Evolutionary conservation across 2,888 invertebrate genomes (phyloP).

Genomic region (Fragum fragum): DNA sequence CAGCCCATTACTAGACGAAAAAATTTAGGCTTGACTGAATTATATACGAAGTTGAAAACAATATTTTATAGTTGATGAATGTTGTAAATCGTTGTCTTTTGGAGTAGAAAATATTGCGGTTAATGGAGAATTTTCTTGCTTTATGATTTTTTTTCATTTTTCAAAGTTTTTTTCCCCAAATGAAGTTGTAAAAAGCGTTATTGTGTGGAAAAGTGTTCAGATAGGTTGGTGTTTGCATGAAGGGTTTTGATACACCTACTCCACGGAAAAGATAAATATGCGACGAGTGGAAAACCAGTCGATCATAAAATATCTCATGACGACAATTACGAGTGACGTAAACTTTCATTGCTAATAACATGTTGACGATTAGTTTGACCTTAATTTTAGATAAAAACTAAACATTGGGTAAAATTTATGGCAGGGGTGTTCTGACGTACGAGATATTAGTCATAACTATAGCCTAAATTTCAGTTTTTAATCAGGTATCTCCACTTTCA

Average conservation of each 20-base stretch:
- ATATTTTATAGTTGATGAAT: too few relatives aligned
- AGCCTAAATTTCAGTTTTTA: not conserved
- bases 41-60: too few relatives aligned
- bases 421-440: not conserved
- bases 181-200: too few relatives aligned
- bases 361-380: constrained; percentile 28
- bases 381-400: constrained; percentile 5
- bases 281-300: not conserved
- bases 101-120: too few relatives aligned
- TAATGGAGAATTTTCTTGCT: too few relatives aligned
- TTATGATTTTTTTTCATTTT: too few relatives aligned
- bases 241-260: not conserved
- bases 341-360: constrained; percentile 15
- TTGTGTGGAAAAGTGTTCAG: too few relatives aligned
- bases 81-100: too few relatives aligned
- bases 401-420: constrained; percentile 18
- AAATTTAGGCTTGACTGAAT: too few relatives aligned
- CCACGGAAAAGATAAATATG: not conserved
- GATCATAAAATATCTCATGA: not conserved
- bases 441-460: not conserved
- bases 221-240: not conserved
- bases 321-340: constrained; percentile 19
- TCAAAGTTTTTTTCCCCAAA: too few relatives aligned
- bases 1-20: too few relatives aligned
- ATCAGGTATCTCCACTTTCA: too few relatives aligned